Percentiles rank a stretch among this genome's conserved stretches.
These are phyloP conservation scores for Drosophila takahashii DNA, from an alignment of 1,140 invertebrate species.

Conservation along the genomic window DNA sequence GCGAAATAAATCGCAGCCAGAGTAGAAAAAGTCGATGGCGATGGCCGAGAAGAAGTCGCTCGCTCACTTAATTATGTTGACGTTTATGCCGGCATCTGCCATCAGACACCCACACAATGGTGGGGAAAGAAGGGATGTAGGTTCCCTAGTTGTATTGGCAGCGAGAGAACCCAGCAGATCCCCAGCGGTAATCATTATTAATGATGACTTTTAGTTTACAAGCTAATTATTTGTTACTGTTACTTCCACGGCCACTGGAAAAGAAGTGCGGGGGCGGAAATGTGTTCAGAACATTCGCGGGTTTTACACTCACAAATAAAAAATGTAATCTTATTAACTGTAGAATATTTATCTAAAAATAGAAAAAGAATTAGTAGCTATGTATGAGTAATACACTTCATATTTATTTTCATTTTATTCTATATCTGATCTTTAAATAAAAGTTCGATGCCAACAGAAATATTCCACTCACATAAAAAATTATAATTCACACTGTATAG, in stretches of 20 bases:
- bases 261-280: constrained; percentile 1
- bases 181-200: constrained; percentile 79
- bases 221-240: constrained; percentile 84
- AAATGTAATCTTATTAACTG: constrained; percentile 21
- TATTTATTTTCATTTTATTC: background rate
- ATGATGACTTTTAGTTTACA: constrained; percentile 84
- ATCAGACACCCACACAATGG: constrained; percentile 28
- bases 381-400: too few relatives aligned
- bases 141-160: background rate
- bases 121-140: background rate
- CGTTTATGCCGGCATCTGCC: constrained; percentile 65
- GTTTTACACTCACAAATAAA: constrained; percentile 29
- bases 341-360: background rate
- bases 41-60: constrained; percentile 49
- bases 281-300: constrained; percentile 13
- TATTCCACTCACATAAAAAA: too few relatives aligned
- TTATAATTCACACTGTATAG: too few relatives aligned
- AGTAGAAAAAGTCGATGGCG: constrained; percentile 50
- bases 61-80: constrained; percentile 81
- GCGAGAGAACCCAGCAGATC: constrained; percentile 28
- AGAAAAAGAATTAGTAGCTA: background rate
- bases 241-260: constrained; percentile 45
- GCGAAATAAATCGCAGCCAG: constrained; percentile 77
- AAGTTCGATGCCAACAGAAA: too few relatives aligned
- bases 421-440: background rate